Evolutionary conservation across 2,888 invertebrate species (phyloP), one percentile per base, ranked within the genome.

Genomic region (Xiphydria camelus): DNA sequence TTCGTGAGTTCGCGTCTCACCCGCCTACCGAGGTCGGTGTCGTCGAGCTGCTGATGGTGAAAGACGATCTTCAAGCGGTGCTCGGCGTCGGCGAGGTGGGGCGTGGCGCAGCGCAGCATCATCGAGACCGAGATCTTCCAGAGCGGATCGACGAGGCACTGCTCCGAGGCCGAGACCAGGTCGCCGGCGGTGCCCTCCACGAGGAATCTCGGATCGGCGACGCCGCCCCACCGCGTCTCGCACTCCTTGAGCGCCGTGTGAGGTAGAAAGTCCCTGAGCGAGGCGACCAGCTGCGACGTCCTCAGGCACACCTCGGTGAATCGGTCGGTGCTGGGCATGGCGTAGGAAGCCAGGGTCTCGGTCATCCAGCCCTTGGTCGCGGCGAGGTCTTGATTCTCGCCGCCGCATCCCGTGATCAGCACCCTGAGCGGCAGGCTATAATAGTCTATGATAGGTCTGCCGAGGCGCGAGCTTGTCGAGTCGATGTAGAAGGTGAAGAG

Each of bases 401-500:
- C 79, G 42, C 82, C 84, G 62, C 89, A 89, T 0, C 90, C 90
- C 7, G 86, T 82, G 22, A 91, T 85, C 55, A 90, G 80, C 41
- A 91, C 82, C 53, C 91, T 79, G 47, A 91, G 78, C 1, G 91
- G 90, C 44, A 91, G 73, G 64, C 91, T 89, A 67, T 89, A 90
- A 70, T 90, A 91, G 68, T 91, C 89, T 51, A 91, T 88, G 57
- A 88, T 88, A 0, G 73, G 72, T 7, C 75, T 63, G 35, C 87
- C 81, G 51, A 89, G 79, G 41, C 88, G 79, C 61, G 87, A 89
- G 51, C 91, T 89, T 38, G 88, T 88, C 22, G 92, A 92, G 71
- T 93, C 92, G 49, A 93, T 86, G 75, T 91, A 89, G 68, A 91
- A 83, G 3, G 91, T 91, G 73, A 93, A 91, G 43, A 92, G 80